These are phyloP conservation scores for Nudaria mundana DNA, from an alignment of 2,888 invertebrate species.

Conservation along the genomic window DNA sequence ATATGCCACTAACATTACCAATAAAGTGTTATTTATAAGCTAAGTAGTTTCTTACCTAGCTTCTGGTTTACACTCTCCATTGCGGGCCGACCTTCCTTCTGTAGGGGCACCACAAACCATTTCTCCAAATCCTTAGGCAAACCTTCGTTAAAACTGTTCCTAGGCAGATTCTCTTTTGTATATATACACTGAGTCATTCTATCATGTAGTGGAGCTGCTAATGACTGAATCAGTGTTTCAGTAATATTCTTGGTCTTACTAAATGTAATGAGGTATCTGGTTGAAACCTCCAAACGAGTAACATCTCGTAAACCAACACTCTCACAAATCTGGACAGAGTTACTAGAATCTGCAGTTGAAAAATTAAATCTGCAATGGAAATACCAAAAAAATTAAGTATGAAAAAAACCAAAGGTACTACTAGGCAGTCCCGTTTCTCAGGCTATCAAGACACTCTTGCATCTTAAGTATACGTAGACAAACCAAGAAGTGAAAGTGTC, in stretches of 20 bases:
- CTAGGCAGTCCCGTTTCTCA: no score
- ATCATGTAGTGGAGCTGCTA: slow-evolving; percentile 88
- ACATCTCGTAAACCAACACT: slow-evolving; percentile 90
- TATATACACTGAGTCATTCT: slow-evolving; percentile 97
- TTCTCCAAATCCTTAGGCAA: slow-evolving; percentile 83
- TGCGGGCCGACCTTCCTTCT: slow-evolving; percentile 88
- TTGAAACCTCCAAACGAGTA: slow-evolving; percentile 90
- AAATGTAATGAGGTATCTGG: slow-evolving; percentile 86
- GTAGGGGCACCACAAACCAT: slow-evolving; percentile 92
- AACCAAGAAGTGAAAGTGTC: no score
- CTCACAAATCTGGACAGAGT: slow-evolving; percentile 96
- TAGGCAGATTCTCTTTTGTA: slow-evolving; percentile 82
- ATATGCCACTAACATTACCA: no score
- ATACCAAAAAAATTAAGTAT: no score
- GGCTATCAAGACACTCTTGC: no score
- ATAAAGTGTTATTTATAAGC: no score
- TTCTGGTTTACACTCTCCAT: slow-evolving; percentile 90
- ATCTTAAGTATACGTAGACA: no score
- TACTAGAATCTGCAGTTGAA: slow-evolving; percentile 97
- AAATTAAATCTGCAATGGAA: slow-evolving; percentile 88
- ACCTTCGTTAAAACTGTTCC: slow-evolving; percentile 85
- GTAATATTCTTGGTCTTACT: slow-evolving; percentile 53
- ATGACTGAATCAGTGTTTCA: slow-evolving; percentile 58
- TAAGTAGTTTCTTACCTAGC: slow-evolving; percentile 86
- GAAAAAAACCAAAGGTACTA: no score